These are phyloP conservation scores for Homarus americanus DNA, from an alignment of 1,140 invertebrate species.

Conservation along the genomic window DNA sequence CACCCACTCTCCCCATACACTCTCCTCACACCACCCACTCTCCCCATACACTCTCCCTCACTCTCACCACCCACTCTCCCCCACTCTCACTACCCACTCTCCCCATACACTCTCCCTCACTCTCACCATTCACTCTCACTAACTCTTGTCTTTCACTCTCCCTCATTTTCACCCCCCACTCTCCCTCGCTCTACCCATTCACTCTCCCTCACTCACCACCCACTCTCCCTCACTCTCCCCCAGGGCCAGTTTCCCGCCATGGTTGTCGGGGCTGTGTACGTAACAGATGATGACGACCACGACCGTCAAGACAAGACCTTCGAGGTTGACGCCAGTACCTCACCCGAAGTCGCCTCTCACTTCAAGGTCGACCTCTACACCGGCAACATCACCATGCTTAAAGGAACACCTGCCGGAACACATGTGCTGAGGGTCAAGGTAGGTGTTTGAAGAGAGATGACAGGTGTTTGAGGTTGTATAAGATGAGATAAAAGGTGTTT, in stretches of 20 bases:
- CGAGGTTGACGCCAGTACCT: slow-evolving; percentile 86
- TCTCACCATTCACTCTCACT: background rate
- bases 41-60: background rate
- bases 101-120: background rate
- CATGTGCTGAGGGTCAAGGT: slow-evolving; percentile 93
- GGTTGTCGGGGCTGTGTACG: slow-evolving; percentile 95
- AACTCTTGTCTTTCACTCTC: background rate
- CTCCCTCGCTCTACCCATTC: background rate
- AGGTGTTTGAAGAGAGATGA: background rate
- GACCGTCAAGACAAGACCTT: slow-evolving; percentile 98
- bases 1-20: background rate
- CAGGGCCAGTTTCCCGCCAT: slow-evolving; percentile 93
- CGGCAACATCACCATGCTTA: slow-evolving; percentile 96
- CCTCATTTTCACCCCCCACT: background rate
- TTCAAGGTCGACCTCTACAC: slow-evolving; percentile 93
- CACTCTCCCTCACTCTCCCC: background rate
- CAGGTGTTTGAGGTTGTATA: background rate
- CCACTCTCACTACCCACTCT: slow-evolving; percentile 9
- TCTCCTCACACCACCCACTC: background rate
- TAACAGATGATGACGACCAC: slow-evolving; percentile 98
- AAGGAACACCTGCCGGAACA: slow-evolving; percentile 90
- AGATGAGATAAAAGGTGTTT: too few relatives aligned
- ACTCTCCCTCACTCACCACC: background rate
- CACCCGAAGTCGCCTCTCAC: slow-evolving; percentile 79
- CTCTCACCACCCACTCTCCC: background rate